A percentile compares a stretch with the other conserved stretches of the same genome.
Evolutionary conservation across 2,113 vertebrate species (phyloP).

Genomic region (Xenopus borealis): DNA sequence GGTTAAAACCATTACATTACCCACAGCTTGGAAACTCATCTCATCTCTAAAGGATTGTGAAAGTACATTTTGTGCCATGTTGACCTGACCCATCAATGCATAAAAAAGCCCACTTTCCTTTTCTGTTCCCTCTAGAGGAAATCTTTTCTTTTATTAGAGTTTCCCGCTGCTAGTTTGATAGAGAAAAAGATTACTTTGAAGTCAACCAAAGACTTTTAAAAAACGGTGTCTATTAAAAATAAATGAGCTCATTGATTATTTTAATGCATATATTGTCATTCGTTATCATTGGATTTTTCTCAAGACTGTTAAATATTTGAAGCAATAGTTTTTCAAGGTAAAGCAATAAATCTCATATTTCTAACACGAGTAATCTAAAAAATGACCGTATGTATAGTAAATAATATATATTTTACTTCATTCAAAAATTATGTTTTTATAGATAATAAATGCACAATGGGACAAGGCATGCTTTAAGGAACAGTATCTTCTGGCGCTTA

Average conservation of each 20-base stretch:
- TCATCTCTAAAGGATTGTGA: constrained; percentile 47
- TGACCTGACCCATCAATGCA: constrained; percentile 42
- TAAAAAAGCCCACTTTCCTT: constrained; percentile 46
- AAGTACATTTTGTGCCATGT: constrained; percentile 34
- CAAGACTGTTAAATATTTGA: constrained; percentile 36
- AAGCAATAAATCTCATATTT: constrained; percentile 43
- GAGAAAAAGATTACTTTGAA: constrained; percentile 42
- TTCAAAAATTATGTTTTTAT: constrained; percentile 38
- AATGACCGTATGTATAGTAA: constrained; percentile 31
- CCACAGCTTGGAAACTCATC: constrained; percentile 32
- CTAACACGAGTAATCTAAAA: constrained; percentile 20
- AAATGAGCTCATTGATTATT: constrained; percentile 49
- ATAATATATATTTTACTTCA: constrained; percentile 48
- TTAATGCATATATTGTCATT: constrained; percentile 26
- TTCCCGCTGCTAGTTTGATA: constrained; percentile 46
- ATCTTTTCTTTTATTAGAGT: constrained; percentile 27
- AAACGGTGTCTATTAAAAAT: constrained; percentile 53
- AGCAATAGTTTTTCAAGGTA: constrained; percentile 30
- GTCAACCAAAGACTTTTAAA: constrained; percentile 48
- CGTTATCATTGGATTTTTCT: constrained; percentile 43
- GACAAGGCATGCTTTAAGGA: background rate
- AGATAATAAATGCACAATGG: background rate
- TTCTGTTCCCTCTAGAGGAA: constrained; percentile 17
- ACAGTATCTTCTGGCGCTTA: background rate
- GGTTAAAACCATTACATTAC: constrained; percentile 45